Base-by-base conservation (phyloP, 2,797 vertebrate species). In the Avahi laniger region DNA sequence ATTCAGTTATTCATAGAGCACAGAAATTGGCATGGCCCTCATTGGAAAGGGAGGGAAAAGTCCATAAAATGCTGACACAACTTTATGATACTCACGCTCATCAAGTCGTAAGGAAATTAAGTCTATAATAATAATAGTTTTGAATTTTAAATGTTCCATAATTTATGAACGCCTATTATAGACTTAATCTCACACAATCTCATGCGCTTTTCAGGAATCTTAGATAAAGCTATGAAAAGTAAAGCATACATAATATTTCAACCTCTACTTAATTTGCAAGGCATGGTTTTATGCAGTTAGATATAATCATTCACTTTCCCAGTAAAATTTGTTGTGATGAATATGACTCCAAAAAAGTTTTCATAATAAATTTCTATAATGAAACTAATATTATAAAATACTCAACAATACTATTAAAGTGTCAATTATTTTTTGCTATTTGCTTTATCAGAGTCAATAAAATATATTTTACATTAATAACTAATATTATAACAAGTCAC, bases 161-260 rank as follows among this genome's bases (percentile, higher is more conserved):
- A 95, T 94, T 98, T 97, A 93, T 97, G 85, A 97, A 92, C 5
- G 0, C 48, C 63, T 97, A 1, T 97, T 97, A 83, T n/a, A 97
- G 30, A 48, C 22, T 97, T 97, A 84, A 78, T 33, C 65, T 59
- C 75, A 63, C 38, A 35, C 6, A 79, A 46, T 95, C 59, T 59
- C 48, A 41, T 22, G 1, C 2, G 89, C 65, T 94, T 96, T 97
- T 97, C 38, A 94, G 38, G 81, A 72, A 89, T 38, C 10, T 18
- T 94, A 92, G 90, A 33, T 87, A 82, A 98, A 92, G 7, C 11
- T 81, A 67, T 73, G 30, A 33, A 26, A 20, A 22, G 17, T 80
- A 91, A 92, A 57, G 15, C 12, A 87, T 92, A 52, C 35, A 84
- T 10, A 91, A 70, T 69, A 88, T 81, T 41, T 89, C 94, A 96